A percentile compares a stretch with the other conserved stretches of the same genome.
Conservation (phyloP, 2,888 invertebrate species). For the Barypeithes pellucidus region DNA sequence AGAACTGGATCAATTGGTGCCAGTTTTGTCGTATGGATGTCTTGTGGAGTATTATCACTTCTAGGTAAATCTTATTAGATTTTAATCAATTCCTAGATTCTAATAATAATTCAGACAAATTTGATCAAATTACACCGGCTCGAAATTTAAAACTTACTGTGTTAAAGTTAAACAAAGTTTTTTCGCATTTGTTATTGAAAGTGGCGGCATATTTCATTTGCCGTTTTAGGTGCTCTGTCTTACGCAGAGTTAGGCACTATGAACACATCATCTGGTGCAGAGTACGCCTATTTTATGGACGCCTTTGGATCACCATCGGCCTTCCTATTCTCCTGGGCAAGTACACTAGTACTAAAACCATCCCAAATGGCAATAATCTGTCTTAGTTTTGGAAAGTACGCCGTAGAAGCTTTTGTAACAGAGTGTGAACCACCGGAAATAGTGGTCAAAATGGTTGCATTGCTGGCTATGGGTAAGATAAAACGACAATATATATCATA, state of each 20-base stretch:
- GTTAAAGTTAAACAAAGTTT: too few relatives aligned
- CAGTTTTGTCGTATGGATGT: constrained; percentile 95
- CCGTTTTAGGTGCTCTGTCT: constrained; percentile 85
- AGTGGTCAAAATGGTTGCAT: constrained; percentile 90
- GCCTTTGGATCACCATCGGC: constrained; percentile 94
- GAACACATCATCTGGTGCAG: constrained; percentile 96
- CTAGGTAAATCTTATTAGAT: constrained; percentile 78
- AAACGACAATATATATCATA: not conserved
- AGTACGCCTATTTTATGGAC: constrained; percentile 97
- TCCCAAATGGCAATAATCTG: constrained; percentile 96
- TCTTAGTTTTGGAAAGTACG: constrained; percentile 94
- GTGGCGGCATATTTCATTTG: too few relatives aligned
- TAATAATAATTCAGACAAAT: too few relatives aligned
- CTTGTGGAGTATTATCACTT: constrained; percentile 92
- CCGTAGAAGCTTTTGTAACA: constrained; percentile 90
- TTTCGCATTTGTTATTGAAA: too few relatives aligned
- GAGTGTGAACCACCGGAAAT: constrained; percentile 89
- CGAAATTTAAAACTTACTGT: too few relatives aligned
- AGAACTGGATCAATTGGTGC: constrained; percentile 95
- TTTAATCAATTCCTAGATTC: not conserved
- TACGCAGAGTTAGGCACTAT: constrained; percentile 96
- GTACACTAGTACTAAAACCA: constrained; percentile 92
- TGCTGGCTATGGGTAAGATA: constrained; percentile 86
- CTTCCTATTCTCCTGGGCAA: constrained; percentile 95
- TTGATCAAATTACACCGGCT: too few relatives aligned